Evolutionary conservation across 2,113 vertebrate genomes (phyloP).

Genomic region (Bufo bufo): DNA sequence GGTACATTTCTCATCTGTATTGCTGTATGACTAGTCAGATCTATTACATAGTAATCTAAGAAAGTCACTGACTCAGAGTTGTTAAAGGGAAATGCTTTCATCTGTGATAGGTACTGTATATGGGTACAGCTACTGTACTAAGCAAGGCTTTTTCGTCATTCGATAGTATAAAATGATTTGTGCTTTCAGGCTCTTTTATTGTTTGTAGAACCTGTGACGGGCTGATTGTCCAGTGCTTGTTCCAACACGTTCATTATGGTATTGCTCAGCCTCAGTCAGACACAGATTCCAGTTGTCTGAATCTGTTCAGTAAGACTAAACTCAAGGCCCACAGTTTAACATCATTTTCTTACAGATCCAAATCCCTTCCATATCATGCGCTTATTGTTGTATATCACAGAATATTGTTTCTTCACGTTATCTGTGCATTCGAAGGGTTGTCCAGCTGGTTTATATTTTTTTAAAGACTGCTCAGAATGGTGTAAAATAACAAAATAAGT

Average conservation of each 20-base stretch:
- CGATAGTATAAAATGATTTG: background rate
- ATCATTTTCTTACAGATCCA: background rate
- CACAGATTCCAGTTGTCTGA: background rate
- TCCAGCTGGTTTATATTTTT: too few species aligned
- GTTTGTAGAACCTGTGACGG: background rate
- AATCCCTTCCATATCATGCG: background rate
- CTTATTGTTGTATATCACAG: background rate
- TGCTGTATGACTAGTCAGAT: too few species aligned
- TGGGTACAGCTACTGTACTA: background rate
- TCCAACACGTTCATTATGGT: background rate
- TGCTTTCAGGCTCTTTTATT: background rate
- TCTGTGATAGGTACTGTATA: too few species aligned
- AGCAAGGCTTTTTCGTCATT: background rate
- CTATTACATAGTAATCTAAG: too few species aligned
- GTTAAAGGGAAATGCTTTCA: too few species aligned
- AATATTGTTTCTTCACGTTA: too few species aligned
- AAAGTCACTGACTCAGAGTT: too few species aligned
- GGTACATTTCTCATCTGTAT: too few species aligned
- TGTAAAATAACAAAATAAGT: too few species aligned
- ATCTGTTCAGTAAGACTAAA: constrained; percentile 8
- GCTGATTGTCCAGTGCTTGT: background rate
- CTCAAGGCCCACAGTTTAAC: background rate
- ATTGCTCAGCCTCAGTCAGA: background rate
- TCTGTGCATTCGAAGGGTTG: too few species aligned
- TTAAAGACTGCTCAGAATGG: too few species aligned